Conservation (phyloP, 2,113 vertebrate species). For the Lasiurus borealis region DNA sequence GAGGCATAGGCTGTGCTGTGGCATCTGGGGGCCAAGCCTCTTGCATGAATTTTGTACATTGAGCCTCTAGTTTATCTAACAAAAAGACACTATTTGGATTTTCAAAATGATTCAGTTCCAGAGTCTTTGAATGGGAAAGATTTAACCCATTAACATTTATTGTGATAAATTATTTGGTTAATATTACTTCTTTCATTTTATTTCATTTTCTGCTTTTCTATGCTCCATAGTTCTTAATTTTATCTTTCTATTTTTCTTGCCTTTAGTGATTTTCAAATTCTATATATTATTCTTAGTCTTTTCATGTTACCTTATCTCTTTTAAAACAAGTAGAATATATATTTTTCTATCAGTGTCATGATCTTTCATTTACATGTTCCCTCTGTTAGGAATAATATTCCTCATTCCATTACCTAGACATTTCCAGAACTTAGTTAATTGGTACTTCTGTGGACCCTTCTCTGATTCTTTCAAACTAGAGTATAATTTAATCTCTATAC, state of each 20-base stretch:
- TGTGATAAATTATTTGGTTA: constrained; percentile 34
- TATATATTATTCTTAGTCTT: background rate
- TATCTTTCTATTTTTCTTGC: constrained; percentile 17
- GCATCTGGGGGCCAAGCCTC: too few relatives aligned
- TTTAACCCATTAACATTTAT: background rate
- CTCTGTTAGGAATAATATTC: background rate
- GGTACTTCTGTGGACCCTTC: background rate
- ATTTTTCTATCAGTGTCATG: background rate
- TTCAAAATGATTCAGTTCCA: background rate
- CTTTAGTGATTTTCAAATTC: constrained; percentile 18
- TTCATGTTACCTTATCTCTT: background rate
- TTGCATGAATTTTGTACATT: too few relatives aligned
- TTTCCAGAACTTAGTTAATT: background rate
- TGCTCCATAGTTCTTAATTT: background rate
- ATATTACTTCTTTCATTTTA: background rate
- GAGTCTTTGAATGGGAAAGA: background rate
- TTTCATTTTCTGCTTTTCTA: constrained; percentile 14
- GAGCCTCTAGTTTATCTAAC: background rate
- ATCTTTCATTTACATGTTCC: background rate
- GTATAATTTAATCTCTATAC: background rate
- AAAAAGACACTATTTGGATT: background rate
- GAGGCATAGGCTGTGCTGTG: too few relatives aligned
- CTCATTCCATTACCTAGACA: background rate
- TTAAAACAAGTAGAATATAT: background rate
- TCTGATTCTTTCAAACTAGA: constrained; percentile 20